Base-by-base conservation (phyloP, 2,888 invertebrate species). In the Cheilosia grossa region DNA sequence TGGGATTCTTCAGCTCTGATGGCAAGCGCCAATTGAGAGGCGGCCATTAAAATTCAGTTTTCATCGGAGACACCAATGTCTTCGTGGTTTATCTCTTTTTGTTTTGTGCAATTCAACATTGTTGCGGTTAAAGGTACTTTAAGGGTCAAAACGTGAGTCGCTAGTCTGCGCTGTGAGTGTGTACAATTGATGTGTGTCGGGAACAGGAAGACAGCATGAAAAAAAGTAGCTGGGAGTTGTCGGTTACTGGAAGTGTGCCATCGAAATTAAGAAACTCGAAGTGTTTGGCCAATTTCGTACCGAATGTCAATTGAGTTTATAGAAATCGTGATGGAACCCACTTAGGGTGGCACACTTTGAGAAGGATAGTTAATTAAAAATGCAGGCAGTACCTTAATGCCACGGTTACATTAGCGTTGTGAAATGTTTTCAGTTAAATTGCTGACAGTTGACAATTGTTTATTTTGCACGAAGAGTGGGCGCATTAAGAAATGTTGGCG, bases 11-110 rank as follows among this genome's bases (percentile, higher is more conserved):
- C 19, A 30, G 30, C 4, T 70, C 17, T 53, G n/a, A 7, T 51
- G 51, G 49, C 59, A 30, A 74, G 66, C 15, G n/a, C 51, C 30
- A 21, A 17, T 44, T 9, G 44, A 21, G 47, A 9, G 42, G 54
- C 53, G 58, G 69, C 61, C 63, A 64, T 83, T 83, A 74, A 83
- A 80, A 80, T 80, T 83, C 83, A 80, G 80, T 80, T 80, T 73
- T 67, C 79, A 67, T 79, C 44, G 37, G 61, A 21, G 61, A 67
- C 78, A 15, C 53, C 72, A 59, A 59, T 66, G 53, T 80, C 27
- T 30, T 67, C 5, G 58, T 59, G 19, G 42, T 53, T 21, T 30
- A 10, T 67, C 15, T 17, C 21, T 17, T 21, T 47, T 51, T 6
- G 1, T 58, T 63, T 51, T 53, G 10, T 40, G 42, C 21, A 63